Evolutionary conservation across 1,140 invertebrate species (phyloP).

Genomic region (Protaetia brevitarsis): DNA sequence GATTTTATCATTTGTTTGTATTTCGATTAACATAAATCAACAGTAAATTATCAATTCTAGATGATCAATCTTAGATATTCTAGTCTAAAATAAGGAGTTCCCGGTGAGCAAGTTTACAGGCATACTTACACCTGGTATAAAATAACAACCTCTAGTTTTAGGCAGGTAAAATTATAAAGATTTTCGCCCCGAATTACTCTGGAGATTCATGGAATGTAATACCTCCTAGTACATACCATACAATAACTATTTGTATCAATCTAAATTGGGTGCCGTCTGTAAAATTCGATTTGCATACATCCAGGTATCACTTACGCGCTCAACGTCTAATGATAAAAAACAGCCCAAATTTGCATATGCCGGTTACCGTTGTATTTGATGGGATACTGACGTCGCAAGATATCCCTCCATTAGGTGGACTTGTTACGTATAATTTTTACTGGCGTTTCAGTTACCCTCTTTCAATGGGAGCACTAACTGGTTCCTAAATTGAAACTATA

Average conservation of each 20-base stretch:
- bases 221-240: neutral
- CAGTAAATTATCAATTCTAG: neutral
- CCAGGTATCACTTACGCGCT: neutral
- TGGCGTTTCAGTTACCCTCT: neutral
- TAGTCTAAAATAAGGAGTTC: too few species aligned
- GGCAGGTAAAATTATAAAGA: too few species aligned
- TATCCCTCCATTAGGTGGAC: neutral
- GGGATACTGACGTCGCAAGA: neutral
- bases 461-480: neutral
- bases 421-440: constrained; percentile 4
- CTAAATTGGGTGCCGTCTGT: neutral
- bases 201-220: too few species aligned
- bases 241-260: neutral
- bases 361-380: constrained; percentile 1
- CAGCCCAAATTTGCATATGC: neutral
- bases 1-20: constrained; percentile 7
- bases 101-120: too few species aligned
- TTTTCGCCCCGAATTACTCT: too few species aligned
- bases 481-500: constrained; percentile 7
- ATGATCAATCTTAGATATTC: neutral
- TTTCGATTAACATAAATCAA: neutral
- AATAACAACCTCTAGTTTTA: too few species aligned
- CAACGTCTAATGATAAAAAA: constrained; percentile 7
- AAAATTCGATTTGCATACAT: neutral
- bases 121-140: too few species aligned